phyloP scores from a whole-genome alignment of 1,140 invertebrate species.

The Acromyrmex charruanus region DNA sequence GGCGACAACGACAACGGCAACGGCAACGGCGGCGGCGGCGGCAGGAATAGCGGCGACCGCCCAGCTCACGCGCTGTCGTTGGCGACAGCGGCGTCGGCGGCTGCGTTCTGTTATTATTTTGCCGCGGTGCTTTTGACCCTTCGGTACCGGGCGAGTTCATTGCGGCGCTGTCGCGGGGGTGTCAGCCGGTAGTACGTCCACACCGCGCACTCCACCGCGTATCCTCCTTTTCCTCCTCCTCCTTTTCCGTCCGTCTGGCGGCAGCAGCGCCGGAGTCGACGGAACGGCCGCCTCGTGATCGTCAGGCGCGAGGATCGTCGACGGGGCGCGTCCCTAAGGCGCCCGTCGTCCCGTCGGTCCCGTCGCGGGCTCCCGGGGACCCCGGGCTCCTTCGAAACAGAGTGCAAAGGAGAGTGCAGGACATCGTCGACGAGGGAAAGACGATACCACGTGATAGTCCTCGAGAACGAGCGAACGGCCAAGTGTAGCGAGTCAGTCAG shows the following conservation, averaged over 20 bases:
- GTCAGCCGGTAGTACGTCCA: conserved; percentile 70
- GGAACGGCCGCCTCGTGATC: conserved; percentile 62
- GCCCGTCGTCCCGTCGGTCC: conserved; percentile 52
- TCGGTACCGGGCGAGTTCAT: conserved; percentile 83
- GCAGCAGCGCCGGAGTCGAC: conserved; percentile 64
- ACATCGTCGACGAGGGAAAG: conserved; percentile 5
- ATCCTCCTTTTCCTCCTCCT: not conserved
- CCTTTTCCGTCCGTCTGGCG: conserved; percentile 60
- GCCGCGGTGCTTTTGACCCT: conserved; percentile 84
- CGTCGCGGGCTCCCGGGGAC: conserved; percentile 39
- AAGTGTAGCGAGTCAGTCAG: conserved; percentile 10
- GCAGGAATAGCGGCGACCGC: not conserved
- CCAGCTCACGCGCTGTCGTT: conserved; percentile 57
- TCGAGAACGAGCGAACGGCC: not conserved
- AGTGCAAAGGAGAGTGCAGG: too few relatives aligned
- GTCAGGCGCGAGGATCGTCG: conserved; percentile 36
- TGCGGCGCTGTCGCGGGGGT: conserved; percentile 77
- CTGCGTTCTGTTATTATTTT: conserved; percentile 82
- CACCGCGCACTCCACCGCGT: conserved; percentile 34
- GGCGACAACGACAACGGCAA: not conserved
- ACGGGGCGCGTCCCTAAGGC: conserved; percentile 60
- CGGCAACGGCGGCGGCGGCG: not conserved
- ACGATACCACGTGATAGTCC: conserved; percentile 68
- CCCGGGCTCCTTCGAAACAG: not conserved
- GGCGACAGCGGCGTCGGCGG: conserved; percentile 60